phyloP scores from a whole-genome alignment of 2,888 invertebrate species.

The Heteropelma amictum region DNA sequence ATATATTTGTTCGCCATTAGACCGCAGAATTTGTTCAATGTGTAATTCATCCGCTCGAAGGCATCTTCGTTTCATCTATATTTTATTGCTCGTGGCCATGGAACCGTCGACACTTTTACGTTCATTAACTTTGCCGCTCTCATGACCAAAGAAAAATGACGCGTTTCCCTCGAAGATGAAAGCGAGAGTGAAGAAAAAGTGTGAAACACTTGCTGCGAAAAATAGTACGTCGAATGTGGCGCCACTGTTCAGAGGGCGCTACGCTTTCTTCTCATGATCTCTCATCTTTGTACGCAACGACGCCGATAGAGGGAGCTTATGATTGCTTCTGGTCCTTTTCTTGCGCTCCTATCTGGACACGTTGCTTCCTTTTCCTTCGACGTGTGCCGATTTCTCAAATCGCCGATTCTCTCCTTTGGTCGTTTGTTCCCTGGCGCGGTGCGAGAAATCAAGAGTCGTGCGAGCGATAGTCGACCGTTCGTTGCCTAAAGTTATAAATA shows the following conservation, averaged over 20 bases:
- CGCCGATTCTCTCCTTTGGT: too few species aligned
- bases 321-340: too few species aligned
- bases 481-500: too few species aligned
- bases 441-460: too few species aligned
- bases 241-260: background rate
- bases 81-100: too few species aligned
- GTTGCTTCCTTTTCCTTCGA: too few species aligned
- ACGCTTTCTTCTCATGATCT: background rate
- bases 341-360: too few species aligned
- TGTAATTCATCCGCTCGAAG: constrained; percentile 1
- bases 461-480: too few species aligned
- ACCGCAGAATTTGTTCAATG: constrained; percentile 15
- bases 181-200: background rate
- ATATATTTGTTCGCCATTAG: background rate
- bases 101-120: background rate
- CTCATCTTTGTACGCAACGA: background rate
- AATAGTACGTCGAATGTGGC: constrained; percentile 31
- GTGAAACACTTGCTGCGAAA: constrained; percentile 8
- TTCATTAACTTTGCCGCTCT: background rate
- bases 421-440: too few species aligned
- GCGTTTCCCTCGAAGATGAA: background rate
- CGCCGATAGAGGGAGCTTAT: background rate
- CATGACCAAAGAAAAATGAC: constrained; percentile 14
- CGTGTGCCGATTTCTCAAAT: too few species aligned
- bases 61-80: background rate